Conservation (phyloP, 2,888 invertebrate species). For the Rhagophthalmus giganteus region DNA sequence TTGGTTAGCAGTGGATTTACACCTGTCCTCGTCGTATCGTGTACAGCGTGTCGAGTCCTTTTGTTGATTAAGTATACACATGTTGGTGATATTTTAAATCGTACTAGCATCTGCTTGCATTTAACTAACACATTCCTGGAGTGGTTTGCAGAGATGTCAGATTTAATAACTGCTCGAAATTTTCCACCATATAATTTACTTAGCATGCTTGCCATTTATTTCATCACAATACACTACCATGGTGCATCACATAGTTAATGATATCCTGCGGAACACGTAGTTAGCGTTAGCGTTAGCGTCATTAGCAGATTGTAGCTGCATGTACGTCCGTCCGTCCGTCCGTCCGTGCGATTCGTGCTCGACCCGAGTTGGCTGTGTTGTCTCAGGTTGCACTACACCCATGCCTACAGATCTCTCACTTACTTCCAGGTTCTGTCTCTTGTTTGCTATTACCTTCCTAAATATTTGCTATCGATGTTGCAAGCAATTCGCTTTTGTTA, state of each 20-base stretch:
- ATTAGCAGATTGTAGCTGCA: constrained; percentile 43
- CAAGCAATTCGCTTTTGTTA: constrained; percentile 32
- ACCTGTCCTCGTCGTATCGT: constrained; percentile 47
- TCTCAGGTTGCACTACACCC: constrained; percentile 53
- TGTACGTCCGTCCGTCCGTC: constrained; percentile 42
- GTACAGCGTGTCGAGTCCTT: constrained; percentile 34
- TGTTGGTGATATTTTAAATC: constrained; percentile 55
- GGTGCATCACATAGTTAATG: constrained; percentile 44
- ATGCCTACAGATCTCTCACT: constrained; percentile 41
- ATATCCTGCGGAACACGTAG: constrained; percentile 45
- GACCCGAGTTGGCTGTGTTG: constrained; percentile 56
- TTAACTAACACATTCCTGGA: constrained; percentile 33
- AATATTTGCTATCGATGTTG: constrained; percentile 38
- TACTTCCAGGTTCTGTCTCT: constrained; percentile 30
- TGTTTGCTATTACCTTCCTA: constrained; percentile 32
- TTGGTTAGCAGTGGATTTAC: constrained; percentile 51
- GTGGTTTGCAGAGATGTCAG: constrained; percentile 20
- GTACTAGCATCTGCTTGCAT: constrained; percentile 46
- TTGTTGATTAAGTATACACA: constrained; percentile 39
- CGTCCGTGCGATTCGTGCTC: constrained; percentile 41
- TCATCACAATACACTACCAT: constrained; percentile 41
- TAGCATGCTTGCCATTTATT: constrained; percentile 41
- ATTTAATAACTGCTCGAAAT: constrained; percentile 9
- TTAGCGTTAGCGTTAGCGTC: constrained; percentile 42
- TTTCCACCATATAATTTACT: constrained; percentile 27